phyloP scores from a whole-genome alignment of 2,888 invertebrate genomes.

The Andricus quercusramuli region DNA sequence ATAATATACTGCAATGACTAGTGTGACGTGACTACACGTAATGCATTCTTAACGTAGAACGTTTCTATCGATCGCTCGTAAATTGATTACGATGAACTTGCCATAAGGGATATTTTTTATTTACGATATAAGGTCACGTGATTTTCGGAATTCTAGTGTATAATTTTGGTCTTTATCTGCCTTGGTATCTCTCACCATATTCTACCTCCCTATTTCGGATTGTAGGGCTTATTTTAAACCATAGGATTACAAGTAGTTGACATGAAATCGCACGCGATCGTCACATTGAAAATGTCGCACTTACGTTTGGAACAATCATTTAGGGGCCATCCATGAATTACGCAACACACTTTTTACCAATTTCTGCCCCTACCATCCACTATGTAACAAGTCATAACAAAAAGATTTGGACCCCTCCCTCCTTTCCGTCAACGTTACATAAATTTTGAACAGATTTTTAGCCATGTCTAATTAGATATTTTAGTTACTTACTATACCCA shows the following conservation, averaged over 20 bases:
- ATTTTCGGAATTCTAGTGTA: neutral
- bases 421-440: no score
- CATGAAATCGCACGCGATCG: no score
- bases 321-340: no score
- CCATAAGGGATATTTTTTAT: neutral
- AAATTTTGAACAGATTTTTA: no score
- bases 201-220: neutral
- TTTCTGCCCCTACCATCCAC: no score
- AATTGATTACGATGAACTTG: constrained; percentile 25
- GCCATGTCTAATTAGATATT: no score
- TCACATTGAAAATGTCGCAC: no score
- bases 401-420: no score
- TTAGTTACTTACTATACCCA: no score
- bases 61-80: neutral
- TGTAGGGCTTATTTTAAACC: neutral
- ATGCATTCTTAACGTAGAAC: neutral
- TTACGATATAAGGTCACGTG: constrained; percentile 1
- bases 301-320: no score
- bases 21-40: neutral
- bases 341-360: no score
- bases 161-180: neutral
- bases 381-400: no score
- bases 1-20: neutral
- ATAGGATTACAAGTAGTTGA: neutral
- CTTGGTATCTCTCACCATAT: neutral